A percentile compares a stretch with the other conserved stretches of the same genome.
Conservation (phyloP, 2,113 vertebrate genomes). For the Panthera leo region DNA sequence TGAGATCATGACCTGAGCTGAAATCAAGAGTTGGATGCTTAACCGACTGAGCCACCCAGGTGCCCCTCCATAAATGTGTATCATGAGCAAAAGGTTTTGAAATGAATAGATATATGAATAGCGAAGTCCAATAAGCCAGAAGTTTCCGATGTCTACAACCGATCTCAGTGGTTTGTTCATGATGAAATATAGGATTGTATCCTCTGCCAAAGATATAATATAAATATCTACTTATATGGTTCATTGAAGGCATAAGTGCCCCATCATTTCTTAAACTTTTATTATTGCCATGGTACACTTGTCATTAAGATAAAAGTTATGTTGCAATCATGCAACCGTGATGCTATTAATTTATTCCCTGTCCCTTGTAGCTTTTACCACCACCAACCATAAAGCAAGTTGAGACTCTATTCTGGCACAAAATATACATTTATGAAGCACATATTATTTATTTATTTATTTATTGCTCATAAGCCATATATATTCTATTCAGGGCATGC, state of each 20-base stretch:
- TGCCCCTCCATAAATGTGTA: not conserved
- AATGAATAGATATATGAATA: not conserved
- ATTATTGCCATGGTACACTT: not conserved
- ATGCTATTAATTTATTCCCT: not conserved
- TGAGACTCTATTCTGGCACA: not conserved
- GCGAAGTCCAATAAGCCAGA: not conserved
- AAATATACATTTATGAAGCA: not conserved
- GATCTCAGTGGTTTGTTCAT: not conserved
- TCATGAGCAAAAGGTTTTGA: not conserved
- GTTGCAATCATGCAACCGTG: not conserved
- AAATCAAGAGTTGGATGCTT: too few relatives aligned
- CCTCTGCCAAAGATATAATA: not conserved
- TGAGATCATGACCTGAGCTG: too few relatives aligned
- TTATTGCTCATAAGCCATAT: not conserved
- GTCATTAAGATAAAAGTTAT: not conserved
- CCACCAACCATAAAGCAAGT: not conserved
- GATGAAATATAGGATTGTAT: not conserved
- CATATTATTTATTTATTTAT: not conserved
- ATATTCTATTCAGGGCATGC: not conserved
- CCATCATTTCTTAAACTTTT: constrained; percentile 2
- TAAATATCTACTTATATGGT: not conserved
- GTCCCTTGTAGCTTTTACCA: not conserved
- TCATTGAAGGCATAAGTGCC: not conserved
- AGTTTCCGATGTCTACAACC: not conserved
- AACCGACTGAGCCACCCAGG: too few relatives aligned